These are phyloP conservation scores for Urocitellus parryii DNA, from an alignment of 2,113 vertebrate species.

Conservation along the genomic window DNA sequence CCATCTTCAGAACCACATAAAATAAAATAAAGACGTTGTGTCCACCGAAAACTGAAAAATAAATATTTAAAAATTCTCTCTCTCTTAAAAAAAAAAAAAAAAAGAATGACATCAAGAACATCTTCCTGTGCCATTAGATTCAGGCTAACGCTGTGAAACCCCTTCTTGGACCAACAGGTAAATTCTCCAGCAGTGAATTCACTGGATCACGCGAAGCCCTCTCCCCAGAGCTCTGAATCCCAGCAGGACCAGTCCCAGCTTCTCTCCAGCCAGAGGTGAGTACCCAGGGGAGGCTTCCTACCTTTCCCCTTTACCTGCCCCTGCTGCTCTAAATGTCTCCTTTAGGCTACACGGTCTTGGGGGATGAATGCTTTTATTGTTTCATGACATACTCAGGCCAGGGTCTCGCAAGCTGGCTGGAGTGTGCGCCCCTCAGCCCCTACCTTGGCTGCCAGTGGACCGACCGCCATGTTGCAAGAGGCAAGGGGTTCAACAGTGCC, in stretches of 20 bases:
- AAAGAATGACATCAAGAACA: neutral
- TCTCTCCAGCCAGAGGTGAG: conserved; percentile 82
- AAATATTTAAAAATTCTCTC: too few species aligned
- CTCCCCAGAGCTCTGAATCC: conserved; percentile 48
- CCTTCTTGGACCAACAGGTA: conserved; percentile 79
- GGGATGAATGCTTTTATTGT: neutral
- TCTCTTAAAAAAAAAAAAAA: too few species aligned
- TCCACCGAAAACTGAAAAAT: too few species aligned
- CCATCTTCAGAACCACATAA: too few species aligned
- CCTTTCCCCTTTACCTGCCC: neutral
- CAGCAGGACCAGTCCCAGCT: neutral
- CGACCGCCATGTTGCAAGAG: neutral
- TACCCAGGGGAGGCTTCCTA: neutral
- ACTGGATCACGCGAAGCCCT: neutral
- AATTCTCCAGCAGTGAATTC: conserved; percentile 57
- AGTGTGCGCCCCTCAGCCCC: neutral
- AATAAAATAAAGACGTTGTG: too few species aligned
- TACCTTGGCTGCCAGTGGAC: neutral
- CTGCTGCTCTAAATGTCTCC: neutral
- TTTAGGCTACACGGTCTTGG: accelerated
- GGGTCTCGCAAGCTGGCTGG: neutral
- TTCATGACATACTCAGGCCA: neutral
- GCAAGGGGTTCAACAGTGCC: neutral
- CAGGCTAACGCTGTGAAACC: neutral
- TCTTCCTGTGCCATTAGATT: neutral